Evolutionary conservation across 2,797 vertebrate genomes (phyloP).

Genomic region (Lemur catta): DNA sequence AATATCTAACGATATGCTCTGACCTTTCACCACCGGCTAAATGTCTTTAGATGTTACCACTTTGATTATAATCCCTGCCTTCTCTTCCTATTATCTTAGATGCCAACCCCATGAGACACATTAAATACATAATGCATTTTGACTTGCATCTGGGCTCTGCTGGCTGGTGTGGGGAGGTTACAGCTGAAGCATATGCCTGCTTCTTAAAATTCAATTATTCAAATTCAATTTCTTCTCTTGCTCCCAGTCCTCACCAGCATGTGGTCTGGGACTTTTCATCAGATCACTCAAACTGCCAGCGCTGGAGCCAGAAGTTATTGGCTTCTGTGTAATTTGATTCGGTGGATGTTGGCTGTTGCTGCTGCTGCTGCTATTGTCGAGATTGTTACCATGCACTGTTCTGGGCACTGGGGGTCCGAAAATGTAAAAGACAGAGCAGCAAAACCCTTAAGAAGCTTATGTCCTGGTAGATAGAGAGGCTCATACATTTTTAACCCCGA

Average conservation of each 20-base stretch:
- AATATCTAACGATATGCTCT: conserved; percentile 59
- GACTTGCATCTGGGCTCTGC: conserved; percentile 67
- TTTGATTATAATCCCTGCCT: conserved; percentile 75
- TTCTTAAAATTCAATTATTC: conserved; percentile 76
- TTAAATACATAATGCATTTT: conserved; percentile 78
- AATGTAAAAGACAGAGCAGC: not conserved
- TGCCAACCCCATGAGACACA: conserved; percentile 71
- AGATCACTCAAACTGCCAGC: conserved; percentile 54
- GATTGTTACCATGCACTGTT: not conserved
- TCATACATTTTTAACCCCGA: not conserved
- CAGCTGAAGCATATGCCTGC: conserved; percentile 64
- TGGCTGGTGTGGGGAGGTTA: conserved; percentile 72
- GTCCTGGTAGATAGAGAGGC: not conserved
- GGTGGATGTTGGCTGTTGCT: not conserved
- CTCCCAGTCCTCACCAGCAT: conserved; percentile 60
- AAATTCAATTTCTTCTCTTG: conserved; percentile 56
- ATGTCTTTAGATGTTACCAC: conserved; percentile 75
- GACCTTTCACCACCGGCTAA: conserved; percentile 71
- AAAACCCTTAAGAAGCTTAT: not conserved
- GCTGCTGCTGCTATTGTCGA: not conserved
- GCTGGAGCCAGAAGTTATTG: conserved; percentile 8
- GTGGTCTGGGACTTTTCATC: conserved; percentile 57
- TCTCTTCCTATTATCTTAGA: conserved; percentile 76
- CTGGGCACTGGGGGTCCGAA: not conserved
- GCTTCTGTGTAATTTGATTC: conserved; percentile 13